These are phyloP conservation scores for Nematopogon swammerdamellus DNA, from an alignment of 2,888 invertebrate species.

Conservation along the genomic window DNA sequence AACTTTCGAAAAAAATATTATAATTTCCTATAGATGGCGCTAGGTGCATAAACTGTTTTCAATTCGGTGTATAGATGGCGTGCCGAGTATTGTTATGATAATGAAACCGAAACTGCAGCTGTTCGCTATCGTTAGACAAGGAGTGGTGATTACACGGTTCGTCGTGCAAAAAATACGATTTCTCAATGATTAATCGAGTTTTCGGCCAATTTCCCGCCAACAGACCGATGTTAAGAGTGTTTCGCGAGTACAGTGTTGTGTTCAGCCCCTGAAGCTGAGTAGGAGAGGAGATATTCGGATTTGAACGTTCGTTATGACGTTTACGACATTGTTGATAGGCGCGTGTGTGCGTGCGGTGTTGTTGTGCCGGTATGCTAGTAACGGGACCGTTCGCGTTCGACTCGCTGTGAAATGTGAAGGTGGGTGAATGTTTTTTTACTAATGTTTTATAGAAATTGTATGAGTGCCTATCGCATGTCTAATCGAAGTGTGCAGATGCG, in stretches of 20 bases:
- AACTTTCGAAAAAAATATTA: too few species aligned
- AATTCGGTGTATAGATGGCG: slow-evolving; percentile 25
- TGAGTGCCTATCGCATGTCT: too few species aligned
- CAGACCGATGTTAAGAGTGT: neutral
- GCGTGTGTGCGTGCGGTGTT: neutral
- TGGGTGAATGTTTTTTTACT: neutral
- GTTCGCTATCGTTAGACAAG: slow-evolving; percentile 57
- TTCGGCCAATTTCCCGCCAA: slow-evolving; percentile 11
- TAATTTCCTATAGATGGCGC: neutral
- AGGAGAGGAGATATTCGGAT: neutral
- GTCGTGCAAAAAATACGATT: slow-evolving; percentile 36
- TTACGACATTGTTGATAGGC: neutral
- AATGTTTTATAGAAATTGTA: too few species aligned
- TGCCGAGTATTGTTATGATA: slow-evolving; percentile 46
- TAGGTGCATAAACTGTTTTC: neutral
- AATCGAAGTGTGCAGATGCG: too few species aligned
- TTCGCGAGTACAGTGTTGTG: neutral
- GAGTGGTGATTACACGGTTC: slow-evolving; percentile 55
- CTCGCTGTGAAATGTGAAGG: neutral
- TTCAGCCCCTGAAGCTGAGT: neutral
- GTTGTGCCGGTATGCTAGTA: neutral
- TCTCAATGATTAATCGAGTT: slow-evolving; percentile 40
- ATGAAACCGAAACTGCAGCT: slow-evolving; percentile 42
- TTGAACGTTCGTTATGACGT: neutral
- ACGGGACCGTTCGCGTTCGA: neutral